Evolutionary conservation across 2,797 vertebrate species (phyloP), one percentile per base, ranked within the genome.

Genomic region (Rhinophrynus dorsalis): DNA sequence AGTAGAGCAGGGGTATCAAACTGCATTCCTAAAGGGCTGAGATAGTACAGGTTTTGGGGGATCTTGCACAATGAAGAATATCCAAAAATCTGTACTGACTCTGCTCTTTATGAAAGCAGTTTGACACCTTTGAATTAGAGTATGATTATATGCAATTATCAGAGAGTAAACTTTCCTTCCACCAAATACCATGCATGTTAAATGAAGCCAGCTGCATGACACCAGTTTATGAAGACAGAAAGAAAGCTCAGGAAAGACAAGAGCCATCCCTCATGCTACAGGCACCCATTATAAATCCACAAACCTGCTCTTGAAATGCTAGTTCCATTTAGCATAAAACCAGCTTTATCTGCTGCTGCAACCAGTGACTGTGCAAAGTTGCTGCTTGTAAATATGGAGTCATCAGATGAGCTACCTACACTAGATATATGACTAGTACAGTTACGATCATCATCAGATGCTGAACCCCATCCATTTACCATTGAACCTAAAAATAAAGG

Each of bases 381-480:
- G 92, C 92, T 92, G 83, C 93, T 94, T 84, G 95, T 93, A 93
- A 95, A 95, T 88, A 98, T 93, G 82, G 95, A 96, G 85, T 94
- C 95, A 75, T 98, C 95, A 57, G 97, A 98, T 50, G 95, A 96
- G 83, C 95, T 97, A 87, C 90, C 95, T 87, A 93, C 83, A 84
- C 97, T 99, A 93, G 94, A 97, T 91, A 95, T 95, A 88, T 82
- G 94, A 88, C 94, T 96, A 93, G 95, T 96, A 93, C 95, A 96
- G 89, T 94, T 94, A 88, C 86, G 92, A 77, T 97, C 95, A 84
- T 94, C 91, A 79, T 98, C 96, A 77, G 95, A 98, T 85, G 95
- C 95, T 75, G 95, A 99, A 89, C 95, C 96, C 96, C 96, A 99
- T 81, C 95, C 96, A 87, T 98, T 98, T 92, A 97, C 92, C 95